Percentiles rank a stretch among this genome's conserved stretches.
Evolutionary conservation across 1,140 invertebrate genomes (phyloP).

Genomic region (Aphaenogaster rudis): DNA sequence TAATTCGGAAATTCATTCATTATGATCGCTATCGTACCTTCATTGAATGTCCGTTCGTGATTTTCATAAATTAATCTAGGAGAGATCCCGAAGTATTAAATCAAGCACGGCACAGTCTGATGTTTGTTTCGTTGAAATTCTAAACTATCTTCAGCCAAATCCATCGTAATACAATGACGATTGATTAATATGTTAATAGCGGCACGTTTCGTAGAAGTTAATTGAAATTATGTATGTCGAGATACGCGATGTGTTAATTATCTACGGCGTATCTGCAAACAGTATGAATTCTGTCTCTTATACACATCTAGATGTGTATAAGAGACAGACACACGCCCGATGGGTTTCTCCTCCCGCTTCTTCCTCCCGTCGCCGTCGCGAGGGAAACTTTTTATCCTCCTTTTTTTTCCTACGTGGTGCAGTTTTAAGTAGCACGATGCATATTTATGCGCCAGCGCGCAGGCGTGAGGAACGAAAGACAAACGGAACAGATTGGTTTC

Average conservation of each 20-base stretch:
- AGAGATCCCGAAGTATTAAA: background rate
- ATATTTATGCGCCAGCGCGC: conserved; percentile 76
- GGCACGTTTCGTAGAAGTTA: conserved; percentile 36
- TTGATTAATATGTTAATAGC: conserved; percentile 50
- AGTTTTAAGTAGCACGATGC: conserved; percentile 74
- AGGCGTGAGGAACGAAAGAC: conserved; percentile 72
- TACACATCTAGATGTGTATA: no score
- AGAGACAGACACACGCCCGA: background rate
- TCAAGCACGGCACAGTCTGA: background rate
- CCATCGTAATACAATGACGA: conserved; percentile 38
- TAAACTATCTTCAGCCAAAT: conserved; percentile 21
- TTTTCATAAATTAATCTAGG: conserved; percentile 5
- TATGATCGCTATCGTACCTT: background rate
- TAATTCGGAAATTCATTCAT: conserved; percentile 13
- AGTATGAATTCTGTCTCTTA: no score
- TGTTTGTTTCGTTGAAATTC: background rate
- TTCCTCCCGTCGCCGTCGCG: background rate
- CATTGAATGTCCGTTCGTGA: background rate
- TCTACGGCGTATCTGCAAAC: conserved; percentile 49
- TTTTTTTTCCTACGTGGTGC: background rate
- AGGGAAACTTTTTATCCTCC: background rate
- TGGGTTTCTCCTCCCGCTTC: background rate
- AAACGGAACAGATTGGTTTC: conserved; percentile 83
- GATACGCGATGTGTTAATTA: conserved; percentile 48
- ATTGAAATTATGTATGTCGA: conserved; percentile 52